These are phyloP conservation scores for Cairina moschata DNA, from an alignment of 2,113 vertebrate species.

Conservation along the genomic window DNA sequence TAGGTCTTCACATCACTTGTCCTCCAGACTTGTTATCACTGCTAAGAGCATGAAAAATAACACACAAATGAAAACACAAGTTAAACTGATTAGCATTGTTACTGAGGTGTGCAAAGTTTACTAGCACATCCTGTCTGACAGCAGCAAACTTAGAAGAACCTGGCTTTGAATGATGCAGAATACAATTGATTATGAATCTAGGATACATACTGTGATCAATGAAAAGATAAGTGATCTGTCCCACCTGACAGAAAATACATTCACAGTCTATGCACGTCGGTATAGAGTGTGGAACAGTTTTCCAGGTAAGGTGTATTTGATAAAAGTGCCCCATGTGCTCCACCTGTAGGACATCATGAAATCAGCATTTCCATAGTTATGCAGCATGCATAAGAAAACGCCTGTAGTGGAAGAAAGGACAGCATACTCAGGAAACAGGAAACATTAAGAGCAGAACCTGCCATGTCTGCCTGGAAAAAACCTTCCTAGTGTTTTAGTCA, in stretches of 20 bases:
- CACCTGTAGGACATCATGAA: not conserved
- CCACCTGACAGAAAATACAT: not conserved
- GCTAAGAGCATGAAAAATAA: not conserved
- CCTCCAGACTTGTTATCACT: not conserved
- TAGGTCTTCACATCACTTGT: not conserved
- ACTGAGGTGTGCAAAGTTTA: not conserved
- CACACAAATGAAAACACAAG: not conserved
- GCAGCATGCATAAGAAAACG: fast-evolving
- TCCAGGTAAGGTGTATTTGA: not conserved
- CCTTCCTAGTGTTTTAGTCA: not conserved
- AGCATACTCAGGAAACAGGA: fast-evolving
- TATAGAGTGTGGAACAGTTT: fast-evolving
- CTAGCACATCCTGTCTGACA: not conserved
- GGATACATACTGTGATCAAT: not conserved
- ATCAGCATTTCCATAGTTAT: fast-evolving
- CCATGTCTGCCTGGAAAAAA: not conserved
- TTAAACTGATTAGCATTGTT: not conserved
- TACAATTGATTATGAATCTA: not conserved
- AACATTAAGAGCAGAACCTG: not conserved
- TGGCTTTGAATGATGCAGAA: not conserved
- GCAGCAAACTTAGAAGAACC: not conserved
- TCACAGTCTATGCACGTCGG: fast-evolving
- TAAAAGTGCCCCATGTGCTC: not conserved
- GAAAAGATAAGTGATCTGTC: not conserved
- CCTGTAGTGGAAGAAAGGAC: not conserved